phyloP scores from a whole-genome alignment of 2,888 invertebrate genomes.

The Taphrorychus bicolor region DNA sequence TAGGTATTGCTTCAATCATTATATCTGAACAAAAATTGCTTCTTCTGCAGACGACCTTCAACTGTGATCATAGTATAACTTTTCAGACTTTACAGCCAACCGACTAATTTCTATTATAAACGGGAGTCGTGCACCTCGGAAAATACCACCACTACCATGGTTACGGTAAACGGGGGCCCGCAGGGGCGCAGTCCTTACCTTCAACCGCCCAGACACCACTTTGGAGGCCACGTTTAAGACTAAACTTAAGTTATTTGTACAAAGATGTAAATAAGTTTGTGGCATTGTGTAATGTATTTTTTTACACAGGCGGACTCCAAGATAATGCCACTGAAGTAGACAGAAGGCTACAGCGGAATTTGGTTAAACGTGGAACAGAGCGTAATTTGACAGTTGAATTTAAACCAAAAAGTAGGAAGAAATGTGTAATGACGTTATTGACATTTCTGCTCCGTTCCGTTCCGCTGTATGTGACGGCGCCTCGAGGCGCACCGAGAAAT shows the following conservation, averaged over 20 bases:
- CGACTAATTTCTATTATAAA: slow-evolving; percentile 70
- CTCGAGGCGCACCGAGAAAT: too few relatives aligned
- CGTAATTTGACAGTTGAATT: too few relatives aligned
- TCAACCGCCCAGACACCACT: slow-evolving; percentile 52
- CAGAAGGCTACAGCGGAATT: too few relatives aligned
- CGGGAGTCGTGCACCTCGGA: slow-evolving; percentile 82
- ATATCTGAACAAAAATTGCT: background rate
- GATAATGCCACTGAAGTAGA: too few relatives aligned
- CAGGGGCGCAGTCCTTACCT: slow-evolving; percentile 53
- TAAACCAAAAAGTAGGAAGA: too few relatives aligned
- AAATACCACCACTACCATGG: slow-evolving; percentile 77
- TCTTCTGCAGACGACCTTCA: background rate
- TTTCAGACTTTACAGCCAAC: slow-evolving; percentile 74
- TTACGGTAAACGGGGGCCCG: slow-evolving; percentile 57
- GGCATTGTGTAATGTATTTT: background rate
- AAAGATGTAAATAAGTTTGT: background rate
- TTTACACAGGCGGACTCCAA: background rate
- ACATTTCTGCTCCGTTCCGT: too few relatives aligned
- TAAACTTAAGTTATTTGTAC: background rate
- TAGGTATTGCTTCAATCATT: slow-evolving; percentile 26
- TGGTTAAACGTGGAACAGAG: too few relatives aligned
- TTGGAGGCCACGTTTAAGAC: slow-evolving; percentile 46
- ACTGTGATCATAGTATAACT: background rate
- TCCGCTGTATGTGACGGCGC: too few relatives aligned
- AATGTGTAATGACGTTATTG: too few relatives aligned